Base-by-base conservation (phyloP, 2,113 vertebrate genomes). In the Pholis gunnellus region DNA sequence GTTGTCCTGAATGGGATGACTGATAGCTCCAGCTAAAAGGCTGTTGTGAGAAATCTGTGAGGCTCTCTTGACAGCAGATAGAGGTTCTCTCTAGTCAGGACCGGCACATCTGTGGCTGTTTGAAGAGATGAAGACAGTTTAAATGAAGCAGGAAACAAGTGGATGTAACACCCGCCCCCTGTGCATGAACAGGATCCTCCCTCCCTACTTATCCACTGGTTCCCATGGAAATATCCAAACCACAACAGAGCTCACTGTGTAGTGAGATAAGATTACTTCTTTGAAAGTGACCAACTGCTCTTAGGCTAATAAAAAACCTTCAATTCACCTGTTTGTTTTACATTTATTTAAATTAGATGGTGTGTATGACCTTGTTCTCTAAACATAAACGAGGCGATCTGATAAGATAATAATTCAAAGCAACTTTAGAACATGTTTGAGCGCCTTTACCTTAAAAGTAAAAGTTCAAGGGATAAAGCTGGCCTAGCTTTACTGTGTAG, bases 141-240 rank as follows among this genome's bases (percentile, higher is more conserved):
- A 94, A 91, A 93, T 93, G 85, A 91, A 84, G 77, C 87, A 81
- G 89, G 85, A 93, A 88, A 83, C 78, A 81, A 82, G 66, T 79
- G 74, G 71, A 73, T 84, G 44, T 81, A 66, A 81, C 69, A 81
- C 90, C 89, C 93, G 68, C 93, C 93, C 93, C 87, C 83, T 56
- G 50, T 56, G 54, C 74, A 74, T 50, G 10, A 75, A 68, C 81
- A 88, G 75, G 85, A 81, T 85, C 91, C 92, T 90, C 93, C 93
- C 81, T 81, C 91, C 87, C 40, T 77, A 71, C 82, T 80, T 56
- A 72, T 56, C 64, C 71, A 13, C 66, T 42, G 63, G 94, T 95
- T 95, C 87, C 94, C 92, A 94, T 93, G 92, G 95, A 91, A 90
- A 95, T 91, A 78, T 76, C 60, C 14, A 81, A 91, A 83, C 84